Evolutionary conservation across 1,140 invertebrate genomes (phyloP).

Genomic region (Drosophila carrolli): DNA sequence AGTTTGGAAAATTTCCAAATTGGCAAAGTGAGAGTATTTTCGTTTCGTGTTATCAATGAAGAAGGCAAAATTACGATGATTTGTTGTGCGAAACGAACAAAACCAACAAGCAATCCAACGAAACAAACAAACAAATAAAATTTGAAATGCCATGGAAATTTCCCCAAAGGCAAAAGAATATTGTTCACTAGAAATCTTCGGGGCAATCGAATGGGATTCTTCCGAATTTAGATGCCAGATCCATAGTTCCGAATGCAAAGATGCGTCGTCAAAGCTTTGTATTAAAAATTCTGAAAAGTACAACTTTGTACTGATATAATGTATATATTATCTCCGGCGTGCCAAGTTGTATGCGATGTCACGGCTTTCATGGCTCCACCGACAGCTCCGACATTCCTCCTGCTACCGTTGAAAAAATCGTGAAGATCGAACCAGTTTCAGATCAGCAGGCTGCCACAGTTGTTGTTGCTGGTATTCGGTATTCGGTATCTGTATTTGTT

Average conservation of each 20-base stretch:
- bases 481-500: conserved; percentile 59
- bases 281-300: conserved; percentile 12
- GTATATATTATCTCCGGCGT: conserved; percentile 29
- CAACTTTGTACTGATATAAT: conserved; percentile 1
- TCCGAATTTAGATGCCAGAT: conserved; percentile 12
- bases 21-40: conserved; percentile 41
- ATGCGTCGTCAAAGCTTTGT: not conserved
- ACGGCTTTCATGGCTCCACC: conserved; percentile 54
- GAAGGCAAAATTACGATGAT: conserved; percentile 23
- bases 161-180: conserved; percentile 54
- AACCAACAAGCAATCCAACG: conserved; percentile 35
- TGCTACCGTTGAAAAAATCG: conserved; percentile 22
- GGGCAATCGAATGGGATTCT: conserved; percentile 26
- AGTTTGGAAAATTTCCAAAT: not conserved
- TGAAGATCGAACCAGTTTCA: conserved; percentile 64
- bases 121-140: conserved; percentile 80
- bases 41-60: conserved; percentile 30
- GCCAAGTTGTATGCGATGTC: conserved; percentile 54
- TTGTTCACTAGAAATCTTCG: conserved; percentile 48
- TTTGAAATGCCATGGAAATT: conserved; percentile 77
- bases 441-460: conserved; percentile 24
- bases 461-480: conserved; percentile 10
- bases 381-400: conserved; percentile 32
- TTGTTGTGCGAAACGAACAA: conserved; percentile 48
- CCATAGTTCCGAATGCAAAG: conserved; percentile 27